phyloP scores from a whole-genome alignment of 2,797 vertebrate genomes.

The Siniperca obscura region DNA sequence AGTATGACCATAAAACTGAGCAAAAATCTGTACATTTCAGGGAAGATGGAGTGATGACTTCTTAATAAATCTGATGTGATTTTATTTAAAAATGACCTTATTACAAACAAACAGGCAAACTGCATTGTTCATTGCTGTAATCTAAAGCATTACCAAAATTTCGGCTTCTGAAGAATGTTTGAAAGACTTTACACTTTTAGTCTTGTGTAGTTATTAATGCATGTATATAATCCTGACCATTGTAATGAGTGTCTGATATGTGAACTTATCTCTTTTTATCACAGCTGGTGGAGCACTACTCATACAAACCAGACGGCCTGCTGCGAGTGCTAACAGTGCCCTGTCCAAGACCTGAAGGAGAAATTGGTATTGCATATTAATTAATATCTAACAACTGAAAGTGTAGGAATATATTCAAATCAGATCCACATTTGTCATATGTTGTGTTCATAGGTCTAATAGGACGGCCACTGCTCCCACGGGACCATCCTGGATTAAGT shows the following conservation, averaged over 20 bases:
- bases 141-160: background rate
- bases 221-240: background rate
- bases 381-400: background rate
- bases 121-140: no score
- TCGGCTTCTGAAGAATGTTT: background rate
- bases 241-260: background rate
- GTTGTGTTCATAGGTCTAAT: conserved; percentile 26
- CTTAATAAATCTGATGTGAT: no score
- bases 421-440: conserved; percentile 10
- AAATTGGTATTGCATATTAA: conserved; percentile 42
- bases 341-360: conserved; percentile 82
- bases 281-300: conserved; percentile 97
- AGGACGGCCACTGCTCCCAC: conserved; percentile 56
- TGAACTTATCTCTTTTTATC: background rate
- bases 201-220: background rate
- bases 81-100: no score
- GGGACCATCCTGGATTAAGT: conserved; percentile 52
- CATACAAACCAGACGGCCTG: conserved; percentile 96
- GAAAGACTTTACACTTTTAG: background rate
- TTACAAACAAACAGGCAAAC: no score
- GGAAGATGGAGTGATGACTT: no score
- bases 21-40: no score
- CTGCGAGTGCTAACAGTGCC: conserved; percentile 91
- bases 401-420: background rate
- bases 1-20: no score